Evolutionary conservation across 2,113 vertebrate genomes (phyloP).

Genomic region (Loxodonta africana): DNA sequence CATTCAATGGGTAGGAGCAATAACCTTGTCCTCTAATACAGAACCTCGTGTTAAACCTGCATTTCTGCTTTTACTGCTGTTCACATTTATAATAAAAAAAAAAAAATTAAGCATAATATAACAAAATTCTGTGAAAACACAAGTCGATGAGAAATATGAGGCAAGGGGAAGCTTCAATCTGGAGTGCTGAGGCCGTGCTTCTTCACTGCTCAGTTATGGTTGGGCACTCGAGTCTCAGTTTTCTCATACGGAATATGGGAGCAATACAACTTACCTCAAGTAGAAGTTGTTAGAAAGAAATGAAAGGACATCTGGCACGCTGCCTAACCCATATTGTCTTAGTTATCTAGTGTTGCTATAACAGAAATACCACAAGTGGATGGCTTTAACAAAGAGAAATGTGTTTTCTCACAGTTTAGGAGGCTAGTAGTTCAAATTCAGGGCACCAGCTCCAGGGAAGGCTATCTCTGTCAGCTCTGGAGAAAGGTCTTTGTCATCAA

Average conservation of each 20-base stretch:
- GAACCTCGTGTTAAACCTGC: not conserved
- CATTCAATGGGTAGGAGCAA: too few species aligned
- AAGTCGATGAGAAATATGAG: not conserved
- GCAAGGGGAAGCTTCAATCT: not conserved
- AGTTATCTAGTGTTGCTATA: too few species aligned
- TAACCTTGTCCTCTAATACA: not conserved
- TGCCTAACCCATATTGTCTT: not conserved
- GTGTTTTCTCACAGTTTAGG: too few species aligned
- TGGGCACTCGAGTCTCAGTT: not conserved
- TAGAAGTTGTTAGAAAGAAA: not conserved
- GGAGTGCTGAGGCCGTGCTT: not conserved
- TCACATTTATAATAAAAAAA: not conserved
- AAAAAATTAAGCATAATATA: not conserved
- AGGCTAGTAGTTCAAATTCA: too few species aligned
- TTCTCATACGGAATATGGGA: fast-evolving
- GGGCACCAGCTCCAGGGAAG: too few species aligned
- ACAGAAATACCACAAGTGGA: too few species aligned
- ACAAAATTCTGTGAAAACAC: not conserved
- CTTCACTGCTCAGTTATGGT: not conserved
- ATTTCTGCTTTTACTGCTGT: slow-evolving; percentile 14
- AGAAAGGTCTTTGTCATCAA: too few species aligned
- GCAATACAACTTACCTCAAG: not conserved
- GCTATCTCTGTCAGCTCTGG: too few species aligned
- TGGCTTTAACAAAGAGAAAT: too few species aligned
- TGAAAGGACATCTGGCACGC: not conserved